These are phyloP conservation scores for Arctopsyche grandis DNA, from an alignment of 1,140 invertebrate genomes.

Conservation along the genomic window DNA sequence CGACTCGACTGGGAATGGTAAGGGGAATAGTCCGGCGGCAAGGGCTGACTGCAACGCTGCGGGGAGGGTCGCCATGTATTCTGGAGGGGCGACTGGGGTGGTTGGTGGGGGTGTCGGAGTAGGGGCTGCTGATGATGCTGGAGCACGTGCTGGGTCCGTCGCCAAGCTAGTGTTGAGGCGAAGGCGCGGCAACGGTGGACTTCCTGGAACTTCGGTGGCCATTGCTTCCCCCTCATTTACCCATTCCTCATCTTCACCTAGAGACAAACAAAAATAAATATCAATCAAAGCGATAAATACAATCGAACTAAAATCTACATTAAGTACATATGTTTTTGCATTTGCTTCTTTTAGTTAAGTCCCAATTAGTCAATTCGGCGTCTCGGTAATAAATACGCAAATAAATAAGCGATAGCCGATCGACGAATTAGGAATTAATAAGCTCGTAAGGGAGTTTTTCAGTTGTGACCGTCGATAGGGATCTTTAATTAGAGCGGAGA, in stretches of 20 bases:
- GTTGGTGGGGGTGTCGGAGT: slow-evolving; percentile 57
- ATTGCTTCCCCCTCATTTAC: slow-evolving; percentile 67
- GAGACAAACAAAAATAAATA: slow-evolving; percentile 52
- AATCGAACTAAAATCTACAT: neutral
- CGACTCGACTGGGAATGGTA: slow-evolving; percentile 57
- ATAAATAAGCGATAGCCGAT: slow-evolving; percentile 47
- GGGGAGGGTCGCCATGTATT: slow-evolving; percentile 61
- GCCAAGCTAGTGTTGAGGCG: slow-evolving; percentile 81
- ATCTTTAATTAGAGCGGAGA: slow-evolving; percentile 55
- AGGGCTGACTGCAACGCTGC: slow-evolving; percentile 65
- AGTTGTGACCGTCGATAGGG: slow-evolving; percentile 48
- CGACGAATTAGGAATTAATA: slow-evolving; percentile 54
- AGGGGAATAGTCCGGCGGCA: slow-evolving; percentile 65
- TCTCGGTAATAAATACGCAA: neutral
- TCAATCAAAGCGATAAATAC: neutral
- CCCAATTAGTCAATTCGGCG: too few relatives aligned
- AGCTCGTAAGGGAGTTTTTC: slow-evolving; percentile 50
- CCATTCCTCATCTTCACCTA: slow-evolving; percentile 72
- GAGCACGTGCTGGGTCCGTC: slow-evolving; percentile 81
- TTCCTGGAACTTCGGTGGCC: slow-evolving; percentile 64
- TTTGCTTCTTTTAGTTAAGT: too few relatives aligned
- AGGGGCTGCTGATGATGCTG: slow-evolving; percentile 62
- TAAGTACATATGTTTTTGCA: neutral
- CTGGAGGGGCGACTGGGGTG: slow-evolving; percentile 62
- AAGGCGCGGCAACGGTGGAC: slow-evolving; percentile 71